Evolutionary conservation across 2,797 vertebrate genomes (phyloP).

Genomic region (Diplodus puntazzo): DNA sequence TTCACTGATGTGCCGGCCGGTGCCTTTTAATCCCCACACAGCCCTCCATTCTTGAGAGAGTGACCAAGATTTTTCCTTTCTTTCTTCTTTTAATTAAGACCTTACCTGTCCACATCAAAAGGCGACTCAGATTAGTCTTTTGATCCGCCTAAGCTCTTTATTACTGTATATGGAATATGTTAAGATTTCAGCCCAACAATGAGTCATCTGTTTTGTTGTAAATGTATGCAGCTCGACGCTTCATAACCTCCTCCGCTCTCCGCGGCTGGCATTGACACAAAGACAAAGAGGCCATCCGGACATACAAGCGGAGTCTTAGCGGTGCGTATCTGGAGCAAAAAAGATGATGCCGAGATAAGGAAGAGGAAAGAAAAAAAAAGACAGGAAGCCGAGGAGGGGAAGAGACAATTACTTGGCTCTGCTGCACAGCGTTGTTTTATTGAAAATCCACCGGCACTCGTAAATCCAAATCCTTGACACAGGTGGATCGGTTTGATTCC

Average conservation of each 20-base stretch:
- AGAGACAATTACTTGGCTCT: conserved; percentile 73
- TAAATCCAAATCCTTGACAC: conserved; percentile 35
- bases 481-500: conserved; percentile 48
- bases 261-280: conserved; percentile 54
- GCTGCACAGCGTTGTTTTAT: conserved; percentile 1
- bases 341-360: conserved; percentile 69
- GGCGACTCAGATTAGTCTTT: conserved; percentile 74
- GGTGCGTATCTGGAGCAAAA: conserved; percentile 54
- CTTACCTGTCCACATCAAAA: conserved; percentile 80
- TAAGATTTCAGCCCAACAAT: conserved; percentile 77
- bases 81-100: conserved; percentile 74
- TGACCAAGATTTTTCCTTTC: conserved; percentile 48
- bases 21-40: conserved; percentile 76
- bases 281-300: conserved; percentile 68
- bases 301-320: conserved; percentile 67
- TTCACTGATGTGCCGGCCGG: conserved; percentile 74
- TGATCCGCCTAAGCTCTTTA: conserved; percentile 81
- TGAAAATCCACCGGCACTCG: conserved; percentile 41
- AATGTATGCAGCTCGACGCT: conserved; percentile 56
- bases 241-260: conserved; percentile 63
- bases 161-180: conserved; percentile 77
- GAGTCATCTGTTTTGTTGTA: conserved; percentile 76
- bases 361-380: conserved; percentile 2
- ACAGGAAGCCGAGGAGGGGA: conserved; percentile 58
- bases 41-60: conserved; percentile 59